These are phyloP conservation scores for Chitala chitala DNA, from an alignment of 2,113 vertebrate species.

Conservation along the genomic window DNA sequence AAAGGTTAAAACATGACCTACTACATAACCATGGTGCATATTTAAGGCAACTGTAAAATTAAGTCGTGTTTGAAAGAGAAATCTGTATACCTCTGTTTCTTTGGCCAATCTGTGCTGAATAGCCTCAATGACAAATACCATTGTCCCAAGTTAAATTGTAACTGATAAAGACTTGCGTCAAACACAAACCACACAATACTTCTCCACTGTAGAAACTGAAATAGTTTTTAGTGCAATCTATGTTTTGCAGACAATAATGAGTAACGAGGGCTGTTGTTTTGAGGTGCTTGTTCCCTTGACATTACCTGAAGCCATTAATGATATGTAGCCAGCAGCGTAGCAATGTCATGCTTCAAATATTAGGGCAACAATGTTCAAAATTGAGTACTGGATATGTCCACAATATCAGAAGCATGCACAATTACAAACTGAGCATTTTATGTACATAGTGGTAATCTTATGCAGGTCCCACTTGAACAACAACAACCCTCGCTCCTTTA, in stretches of 20 bases:
- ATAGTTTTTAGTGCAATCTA: conserved; percentile 29
- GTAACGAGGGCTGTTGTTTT: conserved; percentile 17
- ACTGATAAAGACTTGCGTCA: conserved; percentile 18
- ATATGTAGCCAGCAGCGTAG: background rate
- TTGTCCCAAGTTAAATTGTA: conserved; percentile 9
- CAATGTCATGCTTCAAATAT: conserved; percentile 2
- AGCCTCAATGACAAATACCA: conserved; percentile 8
- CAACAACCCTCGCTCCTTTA: conserved; percentile 19
- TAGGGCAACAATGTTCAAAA: background rate
- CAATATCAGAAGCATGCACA: background rate
- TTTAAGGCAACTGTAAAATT: conserved; percentile 51
- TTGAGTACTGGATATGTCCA: background rate
- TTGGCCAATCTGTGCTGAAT: conserved; percentile 38
- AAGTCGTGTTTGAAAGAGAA: background rate
- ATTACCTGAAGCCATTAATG: conserved; percentile 10
- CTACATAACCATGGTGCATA: conserved; percentile 9
- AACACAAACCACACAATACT: conserved; percentile 26
- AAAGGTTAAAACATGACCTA: conserved; percentile 21
- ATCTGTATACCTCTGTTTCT: conserved; percentile 23
- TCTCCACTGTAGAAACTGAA: conserved; percentile 14
- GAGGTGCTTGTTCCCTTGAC: background rate
- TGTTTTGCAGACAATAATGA: conserved; percentile 7
- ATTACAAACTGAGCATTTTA: background rate
- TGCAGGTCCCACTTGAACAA: conserved; percentile 22
- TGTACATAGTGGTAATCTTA: background rate